Evolutionary conservation across 2,797 vertebrate genomes (phyloP), one percentile per base, ranked within the genome.

Genomic region (Eupleurogrammus muticus): DNA sequence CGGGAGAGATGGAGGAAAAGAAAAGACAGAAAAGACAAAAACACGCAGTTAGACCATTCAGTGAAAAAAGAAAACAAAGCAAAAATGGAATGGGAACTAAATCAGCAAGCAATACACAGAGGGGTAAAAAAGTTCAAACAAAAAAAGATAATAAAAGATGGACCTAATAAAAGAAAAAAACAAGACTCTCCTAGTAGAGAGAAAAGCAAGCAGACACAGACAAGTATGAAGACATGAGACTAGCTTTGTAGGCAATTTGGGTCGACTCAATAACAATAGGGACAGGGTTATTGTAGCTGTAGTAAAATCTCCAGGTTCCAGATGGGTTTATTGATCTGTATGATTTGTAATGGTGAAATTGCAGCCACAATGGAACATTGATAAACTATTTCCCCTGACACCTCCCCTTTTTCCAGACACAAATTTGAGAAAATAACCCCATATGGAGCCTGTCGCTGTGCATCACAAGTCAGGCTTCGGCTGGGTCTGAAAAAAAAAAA

Each of bases 1-100:
- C 35, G 23, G 80, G 75, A 72, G 69, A 82, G 75, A 77, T 51
- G 62, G 66, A 70, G 76, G 83, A 79, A 65, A 84, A 84, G 82
- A 61, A 66, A 75, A 86, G 80, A 87, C 73, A 90, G 87, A 77
- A 87, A 79, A 87, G 76, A 84, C 87, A 84, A 44, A 32, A 87
- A 90, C 89, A 86, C 92, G 92, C 92, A 85, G 92, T 96, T 95
- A 93, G 90, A 80, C 68, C 84, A 82, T 90, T 93, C 81, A 62
- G 87, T 88, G 80, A 89, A 40, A 36, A 65, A 70, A 63, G 12
- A 71, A 57, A 73, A 54, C 48, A 66, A 70, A 58, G 74, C 10
- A 70, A 69, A 74, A 64, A 23, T 48, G 0, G 74, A 66, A 70
- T 65, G 60, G 67, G 34, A 70, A 53, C 19, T 82, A 66, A 23